A percentile compares a stretch with the other conserved stretches of the same genome.
phyloP scores from a whole-genome alignment of 2,888 invertebrate species.

The Brenthis hecate region DNA sequence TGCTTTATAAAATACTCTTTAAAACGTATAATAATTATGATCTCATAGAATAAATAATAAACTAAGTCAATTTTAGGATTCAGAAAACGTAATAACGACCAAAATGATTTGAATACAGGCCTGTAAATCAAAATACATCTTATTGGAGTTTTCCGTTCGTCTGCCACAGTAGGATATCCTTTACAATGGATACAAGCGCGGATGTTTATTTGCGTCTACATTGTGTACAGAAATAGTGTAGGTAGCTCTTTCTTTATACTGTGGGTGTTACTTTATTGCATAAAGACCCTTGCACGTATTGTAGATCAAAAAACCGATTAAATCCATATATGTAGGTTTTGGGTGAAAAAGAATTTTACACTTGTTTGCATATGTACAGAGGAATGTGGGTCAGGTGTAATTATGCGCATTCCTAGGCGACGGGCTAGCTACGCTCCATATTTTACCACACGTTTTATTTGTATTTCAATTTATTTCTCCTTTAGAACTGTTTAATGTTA shows the following conservation, averaged over 20 bases:
- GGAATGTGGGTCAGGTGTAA: constrained; percentile 34
- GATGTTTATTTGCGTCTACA: constrained; percentile 16
- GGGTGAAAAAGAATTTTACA: constrained; percentile 18
- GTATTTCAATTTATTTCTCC: no score
- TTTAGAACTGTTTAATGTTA: no score
- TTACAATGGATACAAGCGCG: constrained; percentile 17
- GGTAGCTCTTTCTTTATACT: constrained; percentile 12
- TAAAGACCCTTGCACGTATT: background rate
- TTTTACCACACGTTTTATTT: constrained; percentile 1
- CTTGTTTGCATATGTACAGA: constrained; percentile 16
- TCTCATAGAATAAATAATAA: no score
- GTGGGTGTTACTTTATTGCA: constrained; percentile 3
- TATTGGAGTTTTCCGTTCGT: constrained; percentile 27
- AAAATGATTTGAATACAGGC: constrained; percentile 12
- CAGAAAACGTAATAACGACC: constrained; percentile 9
- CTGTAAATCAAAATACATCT: constrained; percentile 18
- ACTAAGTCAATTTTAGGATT: background rate
- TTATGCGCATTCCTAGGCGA: constrained; percentile 26
- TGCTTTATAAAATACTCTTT: no score
- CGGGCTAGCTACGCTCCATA: constrained; percentile 4
- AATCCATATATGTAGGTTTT: constrained; percentile 5
- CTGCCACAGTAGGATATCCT: constrained; percentile 21
- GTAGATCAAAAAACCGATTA: background rate
- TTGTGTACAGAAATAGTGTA: constrained; percentile 16
- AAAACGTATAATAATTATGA: no score